phyloP scores from a whole-genome alignment of 2,113 vertebrate genomes.

The Hippocampus abdominalis region DNA sequence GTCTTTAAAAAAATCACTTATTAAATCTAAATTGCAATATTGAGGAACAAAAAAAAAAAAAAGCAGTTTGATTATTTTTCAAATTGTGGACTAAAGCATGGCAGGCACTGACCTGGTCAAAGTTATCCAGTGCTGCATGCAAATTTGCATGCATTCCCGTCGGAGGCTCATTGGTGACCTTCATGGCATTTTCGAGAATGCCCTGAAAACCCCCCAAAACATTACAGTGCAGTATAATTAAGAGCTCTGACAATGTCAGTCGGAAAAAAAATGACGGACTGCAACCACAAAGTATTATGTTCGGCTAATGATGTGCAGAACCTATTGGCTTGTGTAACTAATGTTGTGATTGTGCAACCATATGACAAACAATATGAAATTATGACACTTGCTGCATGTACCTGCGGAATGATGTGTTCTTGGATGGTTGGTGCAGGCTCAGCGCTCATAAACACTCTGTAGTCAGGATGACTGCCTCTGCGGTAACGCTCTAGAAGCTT shows the following conservation, averaged over 20 bases:
- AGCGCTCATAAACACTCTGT: constrained; percentile 72
- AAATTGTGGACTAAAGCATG: background rate
- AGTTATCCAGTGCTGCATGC: constrained; percentile 73
- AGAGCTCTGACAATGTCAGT: background rate
- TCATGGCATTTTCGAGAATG: constrained; percentile 79
- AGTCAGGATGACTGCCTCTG: constrained; percentile 72
- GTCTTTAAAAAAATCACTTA: too few relatives aligned
- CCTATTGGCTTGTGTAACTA: background rate
- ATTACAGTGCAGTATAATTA: background rate
- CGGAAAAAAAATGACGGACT: background rate
- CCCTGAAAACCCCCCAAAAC: constrained; percentile 45
- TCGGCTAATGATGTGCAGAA: too few relatives aligned
- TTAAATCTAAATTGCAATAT: too few relatives aligned
- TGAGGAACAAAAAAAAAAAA: too few relatives aligned
- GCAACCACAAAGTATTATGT: too few relatives aligned
- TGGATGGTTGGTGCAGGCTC: constrained; percentile 71
- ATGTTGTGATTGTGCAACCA: background rate
- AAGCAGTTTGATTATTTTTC: too few relatives aligned
- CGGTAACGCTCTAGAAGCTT: constrained; percentile 75
- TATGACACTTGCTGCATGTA: constrained; percentile 6
- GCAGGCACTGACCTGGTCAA: constrained; percentile 67
- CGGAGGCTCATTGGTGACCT: constrained; percentile 78
- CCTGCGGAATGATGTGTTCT: constrained; percentile 75
- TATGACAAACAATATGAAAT: background rate
- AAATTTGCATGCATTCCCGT: constrained; percentile 77